Evolutionary conservation across 2,113 vertebrate genomes (phyloP), one percentile per base, ranked within the genome.

Genomic region (Phaethon lepturus): DNA sequence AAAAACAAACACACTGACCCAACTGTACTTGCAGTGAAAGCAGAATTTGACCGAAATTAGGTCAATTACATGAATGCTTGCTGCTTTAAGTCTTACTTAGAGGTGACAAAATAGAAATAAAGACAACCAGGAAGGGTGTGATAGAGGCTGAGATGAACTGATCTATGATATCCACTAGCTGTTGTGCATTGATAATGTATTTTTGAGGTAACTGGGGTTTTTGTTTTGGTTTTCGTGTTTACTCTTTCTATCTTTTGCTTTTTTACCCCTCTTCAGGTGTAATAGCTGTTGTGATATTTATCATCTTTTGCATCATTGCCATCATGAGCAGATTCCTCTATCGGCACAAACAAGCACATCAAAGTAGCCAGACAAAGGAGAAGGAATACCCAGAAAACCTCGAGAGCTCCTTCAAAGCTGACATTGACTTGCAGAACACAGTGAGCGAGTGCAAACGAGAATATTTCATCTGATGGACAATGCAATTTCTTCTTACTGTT

Each of bases 371-470:
- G 96, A 94, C 95, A 58, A 99, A 99, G 91, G 99, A 99, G 93
- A 99, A 99, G 75, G 98, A 99, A 87, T 99, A 99, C 52, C 98
- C 98, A 1, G 98, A 98, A 89, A 98, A 98, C 87, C 94, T 99
- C 31, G 99, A 99, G 97, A 98, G 97, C 47, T 98, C 99, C 97
- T 99, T 99, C 97, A 98, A 99, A 97, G 98, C 99, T 96, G 99
- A 99, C 76, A 98, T 99, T 97, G 99, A 99, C 98, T 98, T 99
- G 88, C 99, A 99, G 97, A 99, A 98, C 96, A 96, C 99, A 89
- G 98, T 99, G 96, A 99, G 98, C 97, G 99, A 99, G 96, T 99
- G 98, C 97, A 99, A 99, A 98, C 98, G 99, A 95, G 99, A 99
- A 91, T 99, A 99, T 97, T 99, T 99, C 98, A 99, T 99, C 98